Percentiles rank a stretch among this genome's conserved stretches.
phyloP scores from a whole-genome alignment of 2,888 invertebrate species.

The Andricus quercusramuli region DNA sequence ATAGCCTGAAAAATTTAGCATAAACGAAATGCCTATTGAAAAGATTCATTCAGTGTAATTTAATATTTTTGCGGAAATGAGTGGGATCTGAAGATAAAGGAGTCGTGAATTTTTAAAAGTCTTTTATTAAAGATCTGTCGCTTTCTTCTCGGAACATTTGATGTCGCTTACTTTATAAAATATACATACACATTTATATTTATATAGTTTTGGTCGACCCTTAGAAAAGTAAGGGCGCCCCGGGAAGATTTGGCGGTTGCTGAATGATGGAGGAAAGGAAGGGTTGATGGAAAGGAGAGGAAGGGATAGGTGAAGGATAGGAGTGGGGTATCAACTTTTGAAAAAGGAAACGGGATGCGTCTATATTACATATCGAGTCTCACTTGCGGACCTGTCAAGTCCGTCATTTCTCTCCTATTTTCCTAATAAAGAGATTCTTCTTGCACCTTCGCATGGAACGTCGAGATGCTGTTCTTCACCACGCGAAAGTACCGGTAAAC shows the following conservation, averaged over 20 bases:
- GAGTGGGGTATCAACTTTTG: conserved; percentile 46
- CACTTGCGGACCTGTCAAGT: conserved; percentile 60
- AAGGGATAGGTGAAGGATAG: conserved; percentile 45
- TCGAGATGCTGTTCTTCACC: conserved; percentile 19
- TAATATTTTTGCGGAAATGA: conserved; percentile 7
- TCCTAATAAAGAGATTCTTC: conserved; percentile 33
- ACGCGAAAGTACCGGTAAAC: conserved; percentile 26
- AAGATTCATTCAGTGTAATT: background rate
- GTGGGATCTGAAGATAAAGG: conserved; percentile 2
- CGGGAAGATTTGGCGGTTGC: conserved; percentile 59
- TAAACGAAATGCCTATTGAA: background rate
- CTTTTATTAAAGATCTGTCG: conserved; percentile 69
- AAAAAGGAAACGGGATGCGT: conserved; percentile 59
- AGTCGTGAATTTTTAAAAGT: conserved; percentile 61
- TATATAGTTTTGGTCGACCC: conserved; percentile 56
- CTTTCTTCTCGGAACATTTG: conserved; percentile 59
- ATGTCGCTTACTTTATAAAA: conserved; percentile 60
- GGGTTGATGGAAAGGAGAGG: conserved; percentile 40
- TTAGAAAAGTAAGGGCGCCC: conserved; percentile 59
- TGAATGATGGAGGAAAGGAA: conserved; percentile 50
- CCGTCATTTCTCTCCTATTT: conserved; percentile 51
- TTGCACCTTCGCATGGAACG: conserved; percentile 1
- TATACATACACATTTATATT: conserved; percentile 63
- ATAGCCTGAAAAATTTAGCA: background rate
- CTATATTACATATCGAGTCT: conserved; percentile 72